phyloP scores from a whole-genome alignment of 2,888 invertebrate species.

The Eupeodes latifasciatus region DNA sequence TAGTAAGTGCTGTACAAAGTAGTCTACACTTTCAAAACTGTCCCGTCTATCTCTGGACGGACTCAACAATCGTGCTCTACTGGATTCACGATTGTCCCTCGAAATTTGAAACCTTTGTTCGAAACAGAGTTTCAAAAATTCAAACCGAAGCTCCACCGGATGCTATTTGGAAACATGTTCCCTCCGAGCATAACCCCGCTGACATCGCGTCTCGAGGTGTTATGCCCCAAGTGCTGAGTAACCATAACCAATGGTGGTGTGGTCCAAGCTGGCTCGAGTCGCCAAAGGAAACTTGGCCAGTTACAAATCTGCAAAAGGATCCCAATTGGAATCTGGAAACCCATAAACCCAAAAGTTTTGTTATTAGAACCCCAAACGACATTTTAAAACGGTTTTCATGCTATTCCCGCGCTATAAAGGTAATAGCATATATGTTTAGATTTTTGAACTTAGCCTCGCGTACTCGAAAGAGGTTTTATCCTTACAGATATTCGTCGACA shows the following conservation, averaged over 20 bases:
- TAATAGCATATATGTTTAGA: too few species aligned
- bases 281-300: neutral
- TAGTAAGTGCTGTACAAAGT: slow-evolving; percentile 7
- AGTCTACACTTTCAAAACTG: neutral
- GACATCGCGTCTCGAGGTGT: slow-evolving; percentile 52
- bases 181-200: slow-evolving; percentile 59
- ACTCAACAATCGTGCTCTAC: slow-evolving; percentile 15
- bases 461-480: too few species aligned
- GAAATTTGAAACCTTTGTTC: slow-evolving; percentile 7
- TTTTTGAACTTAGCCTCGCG: too few species aligned
- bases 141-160: slow-evolving; percentile 13
- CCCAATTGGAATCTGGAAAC: slow-evolving; percentile 9
- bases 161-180: slow-evolving; percentile 54
- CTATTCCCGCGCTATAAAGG: too few species aligned
- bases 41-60: slow-evolving; percentile 6
- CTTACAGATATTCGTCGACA: too few species aligned
- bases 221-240: slow-evolving; percentile 1
- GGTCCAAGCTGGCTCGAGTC: slow-evolving; percentile 10
- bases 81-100: slow-evolving; percentile 14
- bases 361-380: neutral
- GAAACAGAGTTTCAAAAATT: slow-evolving; percentile 10
- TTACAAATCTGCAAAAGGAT: neutral
- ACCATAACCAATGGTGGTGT: slow-evolving; percentile 2
- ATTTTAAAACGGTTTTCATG: neutral
- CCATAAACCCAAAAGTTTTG: neutral